Evolutionary conservation across 2,113 vertebrate species (phyloP).

Genomic region (Jacana jacana): DNA sequence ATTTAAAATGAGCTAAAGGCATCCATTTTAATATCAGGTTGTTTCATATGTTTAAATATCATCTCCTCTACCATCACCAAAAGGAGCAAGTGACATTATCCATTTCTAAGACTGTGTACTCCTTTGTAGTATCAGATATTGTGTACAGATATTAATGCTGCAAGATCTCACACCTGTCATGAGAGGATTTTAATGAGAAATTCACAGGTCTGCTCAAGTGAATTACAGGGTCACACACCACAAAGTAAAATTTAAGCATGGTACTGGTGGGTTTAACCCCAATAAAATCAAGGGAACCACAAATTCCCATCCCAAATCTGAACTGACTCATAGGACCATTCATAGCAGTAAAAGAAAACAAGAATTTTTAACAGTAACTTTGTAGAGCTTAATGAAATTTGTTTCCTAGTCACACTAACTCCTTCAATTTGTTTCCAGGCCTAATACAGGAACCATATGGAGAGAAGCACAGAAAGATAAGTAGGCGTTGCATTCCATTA

Average conservation of each 20-base stretch:
- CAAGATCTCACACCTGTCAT: neutral
- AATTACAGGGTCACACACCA: neutral
- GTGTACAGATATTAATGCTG: neutral
- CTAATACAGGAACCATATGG: constrained; percentile 24
- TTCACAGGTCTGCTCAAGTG: neutral
- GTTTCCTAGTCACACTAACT: neutral
- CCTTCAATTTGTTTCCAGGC: neutral
- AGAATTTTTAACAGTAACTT: neutral
- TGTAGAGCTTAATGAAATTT: neutral
- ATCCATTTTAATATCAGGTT: neutral
- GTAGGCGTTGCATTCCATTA: neutral
- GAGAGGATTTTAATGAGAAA: neutral
- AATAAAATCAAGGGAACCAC: neutral
- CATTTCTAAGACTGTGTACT: neutral
- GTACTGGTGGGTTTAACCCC: neutral
- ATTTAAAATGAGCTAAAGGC: neutral
- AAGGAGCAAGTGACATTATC: neutral
- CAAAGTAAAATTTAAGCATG: neutral
- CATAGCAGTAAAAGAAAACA: neutral
- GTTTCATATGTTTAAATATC: neutral
- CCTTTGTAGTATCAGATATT: neutral
- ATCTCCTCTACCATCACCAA: neutral
- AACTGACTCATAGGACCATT: neutral
- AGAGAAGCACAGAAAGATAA: neutral
- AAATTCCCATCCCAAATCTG: neutral